A percentile compares a stretch with the other conserved stretches of the same genome.
Evolutionary conservation across 2,888 invertebrate genomes (phyloP).

Genomic region (Epistrophella euchroma): DNA sequence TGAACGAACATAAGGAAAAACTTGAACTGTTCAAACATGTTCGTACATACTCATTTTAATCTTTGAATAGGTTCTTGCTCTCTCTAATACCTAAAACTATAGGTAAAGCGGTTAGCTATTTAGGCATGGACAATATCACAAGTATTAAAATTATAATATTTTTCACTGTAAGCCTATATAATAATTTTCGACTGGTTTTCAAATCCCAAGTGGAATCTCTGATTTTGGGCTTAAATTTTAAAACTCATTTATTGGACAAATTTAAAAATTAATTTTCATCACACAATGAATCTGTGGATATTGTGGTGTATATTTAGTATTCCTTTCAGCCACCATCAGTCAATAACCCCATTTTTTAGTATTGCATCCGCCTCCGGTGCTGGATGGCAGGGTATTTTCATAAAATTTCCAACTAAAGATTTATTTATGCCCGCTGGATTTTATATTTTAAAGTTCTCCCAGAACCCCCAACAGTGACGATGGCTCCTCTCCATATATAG

Average conservation of each 20-base stretch:
- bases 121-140: too few species aligned
- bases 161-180: not conserved
- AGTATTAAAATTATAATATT: too few species aligned
- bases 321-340: constrained; percentile 23
- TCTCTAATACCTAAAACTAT: too few species aligned
- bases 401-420: constrained; percentile 44
- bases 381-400: constrained; percentile 35
- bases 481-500: not conserved
- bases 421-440: constrained; percentile 52
- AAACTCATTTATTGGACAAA: constrained; percentile 2
- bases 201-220: constrained; percentile 30
- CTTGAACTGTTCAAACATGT: too few species aligned
- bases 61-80: too few species aligned
- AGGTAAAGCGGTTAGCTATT: too few species aligned
- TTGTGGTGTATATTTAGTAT: not conserved
- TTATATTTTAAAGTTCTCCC: constrained; percentile 19
- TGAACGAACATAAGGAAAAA: too few species aligned
- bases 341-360: constrained; percentile 56
- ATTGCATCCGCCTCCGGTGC: constrained; percentile 41
- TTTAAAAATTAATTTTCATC: constrained; percentile 64
- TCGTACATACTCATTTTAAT: too few species aligned
- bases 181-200: not conserved
- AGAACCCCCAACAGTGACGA: not conserved
- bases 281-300: constrained; percentile 18
- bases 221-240: constrained; percentile 36